Conservation (phyloP, 1,140 invertebrate species). For the Bombus waltoni region DNA sequence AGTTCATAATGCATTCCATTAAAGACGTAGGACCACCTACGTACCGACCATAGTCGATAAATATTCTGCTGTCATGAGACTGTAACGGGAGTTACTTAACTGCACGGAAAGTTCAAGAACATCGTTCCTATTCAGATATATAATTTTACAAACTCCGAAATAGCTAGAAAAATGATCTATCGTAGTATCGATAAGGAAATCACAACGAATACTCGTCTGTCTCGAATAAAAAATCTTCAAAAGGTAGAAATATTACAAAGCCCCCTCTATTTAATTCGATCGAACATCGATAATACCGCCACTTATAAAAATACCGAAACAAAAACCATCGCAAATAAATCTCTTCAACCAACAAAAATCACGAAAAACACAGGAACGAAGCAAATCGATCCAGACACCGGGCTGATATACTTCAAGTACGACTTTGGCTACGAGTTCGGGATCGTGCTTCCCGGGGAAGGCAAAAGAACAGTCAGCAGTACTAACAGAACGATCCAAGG, state of each 20-base stretch:
- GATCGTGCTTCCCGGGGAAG: slow-evolving; percentile 87
- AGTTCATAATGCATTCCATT: no score
- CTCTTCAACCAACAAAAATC: background rate
- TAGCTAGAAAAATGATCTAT: background rate
- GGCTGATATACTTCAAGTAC: slow-evolving; percentile 92
- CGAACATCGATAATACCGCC: background rate
- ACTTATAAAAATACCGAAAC: background rate
- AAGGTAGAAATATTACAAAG: background rate
- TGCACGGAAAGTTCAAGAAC: no score
- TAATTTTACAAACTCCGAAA: no score
- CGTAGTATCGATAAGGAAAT: background rate
- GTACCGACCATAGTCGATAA: no score
- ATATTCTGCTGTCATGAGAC: no score
- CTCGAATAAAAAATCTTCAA: background rate
- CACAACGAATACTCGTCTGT: background rate
- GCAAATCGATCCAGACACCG: slow-evolving; percentile 89
- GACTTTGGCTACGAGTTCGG: slow-evolving; percentile 93
- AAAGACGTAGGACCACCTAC: no score
- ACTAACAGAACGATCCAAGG: slow-evolving; percentile 81
- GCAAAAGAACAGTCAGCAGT: slow-evolving; percentile 81
- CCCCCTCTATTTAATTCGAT: background rate
- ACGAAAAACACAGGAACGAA: slow-evolving; percentile 86
- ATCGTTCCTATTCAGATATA: no score
- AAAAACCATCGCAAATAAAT: background rate
- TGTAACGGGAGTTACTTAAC: no score